phyloP scores from a whole-genome alignment of 2,888 invertebrate genomes.

The Aelia acuminata region DNA sequence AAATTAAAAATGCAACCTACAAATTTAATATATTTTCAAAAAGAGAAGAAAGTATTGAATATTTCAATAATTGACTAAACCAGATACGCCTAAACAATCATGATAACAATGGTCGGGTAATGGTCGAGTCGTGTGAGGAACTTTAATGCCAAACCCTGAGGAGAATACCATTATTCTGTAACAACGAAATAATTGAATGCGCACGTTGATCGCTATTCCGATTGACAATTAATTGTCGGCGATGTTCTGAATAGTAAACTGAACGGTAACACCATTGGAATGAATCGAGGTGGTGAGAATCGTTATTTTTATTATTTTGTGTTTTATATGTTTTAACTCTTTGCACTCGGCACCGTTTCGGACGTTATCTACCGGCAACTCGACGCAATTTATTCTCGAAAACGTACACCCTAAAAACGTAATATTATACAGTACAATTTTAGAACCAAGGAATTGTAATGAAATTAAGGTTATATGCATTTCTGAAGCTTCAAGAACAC shows the following conservation, averaged over 20 bases:
- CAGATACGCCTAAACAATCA: background rate
- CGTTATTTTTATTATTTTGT: background rate
- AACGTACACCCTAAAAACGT: too few relatives aligned
- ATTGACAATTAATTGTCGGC: background rate
- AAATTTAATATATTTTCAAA: background rate
- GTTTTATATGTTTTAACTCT: too few relatives aligned
- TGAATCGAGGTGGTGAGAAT: background rate
- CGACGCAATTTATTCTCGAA: too few relatives aligned
- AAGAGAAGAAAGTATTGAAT: background rate
- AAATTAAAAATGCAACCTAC: too few relatives aligned
- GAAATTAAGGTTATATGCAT: too few relatives aligned
- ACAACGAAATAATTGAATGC: conserved; percentile 23
- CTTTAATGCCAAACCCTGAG: conserved; percentile 8
- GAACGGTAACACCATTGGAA: background rate
- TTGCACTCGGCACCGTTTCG: too few relatives aligned
- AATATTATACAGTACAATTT: too few relatives aligned
- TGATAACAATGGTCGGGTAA: background rate
- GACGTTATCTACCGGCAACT: too few relatives aligned
- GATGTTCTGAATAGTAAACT: conserved; percentile 33
- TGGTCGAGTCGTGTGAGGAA: background rate
- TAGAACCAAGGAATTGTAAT: too few relatives aligned
- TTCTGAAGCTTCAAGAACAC: too few relatives aligned
- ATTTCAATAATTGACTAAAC: background rate
- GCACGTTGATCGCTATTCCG: background rate
- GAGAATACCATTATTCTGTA: conserved; percentile 9